A percentile compares a stretch with the other conserved stretches of the same genome.
Conservation (phyloP, 2,113 vertebrate species). For the Crotalus helleri region DNA sequence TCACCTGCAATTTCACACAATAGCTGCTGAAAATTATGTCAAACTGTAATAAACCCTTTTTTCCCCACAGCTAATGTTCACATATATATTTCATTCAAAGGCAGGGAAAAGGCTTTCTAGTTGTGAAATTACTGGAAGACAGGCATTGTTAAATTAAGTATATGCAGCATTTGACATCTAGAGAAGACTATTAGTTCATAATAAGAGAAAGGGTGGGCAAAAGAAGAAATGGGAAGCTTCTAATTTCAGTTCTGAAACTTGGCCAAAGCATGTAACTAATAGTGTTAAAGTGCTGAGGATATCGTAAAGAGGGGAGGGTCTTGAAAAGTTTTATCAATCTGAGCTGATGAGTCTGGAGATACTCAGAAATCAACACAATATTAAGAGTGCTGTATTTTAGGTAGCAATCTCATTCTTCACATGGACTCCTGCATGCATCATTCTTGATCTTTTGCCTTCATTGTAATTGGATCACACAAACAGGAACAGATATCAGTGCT, state of each 20-base stretch:
- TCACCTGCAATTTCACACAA: background rate
- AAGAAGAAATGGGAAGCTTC: background rate
- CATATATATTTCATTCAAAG: background rate
- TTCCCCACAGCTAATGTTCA: background rate
- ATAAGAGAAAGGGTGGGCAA: background rate
- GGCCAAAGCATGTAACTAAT: background rate
- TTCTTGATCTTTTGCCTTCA: constrained; percentile 22
- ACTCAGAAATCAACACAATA: background rate
- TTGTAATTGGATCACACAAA: background rate
- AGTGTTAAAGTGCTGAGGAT: background rate
- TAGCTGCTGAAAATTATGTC: background rate
- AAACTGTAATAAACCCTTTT: background rate
- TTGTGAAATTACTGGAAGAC: background rate
- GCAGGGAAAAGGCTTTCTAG: background rate
- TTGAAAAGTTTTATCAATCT: constrained; percentile 35
- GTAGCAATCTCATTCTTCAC: background rate
- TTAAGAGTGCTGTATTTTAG: constrained; percentile 16
- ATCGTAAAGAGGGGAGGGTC: background rate
- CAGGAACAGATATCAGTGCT: background rate
- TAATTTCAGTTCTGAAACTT: background rate
- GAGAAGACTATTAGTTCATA: background rate
- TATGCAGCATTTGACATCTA: background rate
- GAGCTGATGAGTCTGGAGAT: background rate
- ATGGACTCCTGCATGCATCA: constrained; percentile 17
- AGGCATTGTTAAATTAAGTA: background rate